phyloP scores from a whole-genome alignment of 2,113 vertebrate genomes.

The Caranx melampygus region DNA sequence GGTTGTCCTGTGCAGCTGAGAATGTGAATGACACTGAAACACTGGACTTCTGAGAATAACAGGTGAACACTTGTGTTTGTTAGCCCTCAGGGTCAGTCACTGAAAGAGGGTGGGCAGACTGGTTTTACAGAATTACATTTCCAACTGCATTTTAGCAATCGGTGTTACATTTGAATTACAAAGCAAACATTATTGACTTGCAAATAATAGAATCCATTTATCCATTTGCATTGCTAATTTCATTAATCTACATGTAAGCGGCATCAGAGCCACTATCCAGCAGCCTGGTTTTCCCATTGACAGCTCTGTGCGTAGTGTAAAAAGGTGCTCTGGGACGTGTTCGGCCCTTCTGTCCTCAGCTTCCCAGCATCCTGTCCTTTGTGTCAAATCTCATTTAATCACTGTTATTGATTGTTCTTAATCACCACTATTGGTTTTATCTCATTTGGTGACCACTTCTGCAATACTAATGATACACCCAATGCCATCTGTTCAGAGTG shows the following conservation, averaged over 20 bases:
- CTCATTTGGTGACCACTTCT: constrained; percentile 51
- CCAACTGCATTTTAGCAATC: neutral
- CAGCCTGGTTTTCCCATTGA: constrained; percentile 13
- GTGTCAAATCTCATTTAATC: constrained; percentile 69
- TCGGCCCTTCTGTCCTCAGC: constrained; percentile 47
- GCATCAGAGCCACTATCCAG: constrained; percentile 1
- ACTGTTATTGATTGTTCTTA: constrained; percentile 70
- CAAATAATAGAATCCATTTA: constrained; percentile 35
- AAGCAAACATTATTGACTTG: constrained; percentile 20
- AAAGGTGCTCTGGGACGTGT: constrained; percentile 53
- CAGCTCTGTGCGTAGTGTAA: constrained; percentile 4
- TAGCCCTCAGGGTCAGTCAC: neutral
- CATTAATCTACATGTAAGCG: constrained; percentile 31
- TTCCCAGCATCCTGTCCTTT: constrained; percentile 46
- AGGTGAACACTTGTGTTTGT: constrained; percentile 15
- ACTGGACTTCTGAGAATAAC: constrained; percentile 6
- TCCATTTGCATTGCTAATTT: constrained; percentile 40
- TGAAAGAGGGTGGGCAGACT: neutral
- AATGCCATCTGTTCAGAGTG: constrained; percentile 62
- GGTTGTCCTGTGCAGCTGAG: neutral
- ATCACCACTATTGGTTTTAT: constrained; percentile 65
- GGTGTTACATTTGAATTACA: constrained; percentile 40
- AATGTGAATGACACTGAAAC: neutral
- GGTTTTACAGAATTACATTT: constrained; percentile 4
- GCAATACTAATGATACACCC: constrained; percentile 47